phyloP scores from a whole-genome alignment of 1,140 invertebrate species.

The Drosophila sp. region DNA sequence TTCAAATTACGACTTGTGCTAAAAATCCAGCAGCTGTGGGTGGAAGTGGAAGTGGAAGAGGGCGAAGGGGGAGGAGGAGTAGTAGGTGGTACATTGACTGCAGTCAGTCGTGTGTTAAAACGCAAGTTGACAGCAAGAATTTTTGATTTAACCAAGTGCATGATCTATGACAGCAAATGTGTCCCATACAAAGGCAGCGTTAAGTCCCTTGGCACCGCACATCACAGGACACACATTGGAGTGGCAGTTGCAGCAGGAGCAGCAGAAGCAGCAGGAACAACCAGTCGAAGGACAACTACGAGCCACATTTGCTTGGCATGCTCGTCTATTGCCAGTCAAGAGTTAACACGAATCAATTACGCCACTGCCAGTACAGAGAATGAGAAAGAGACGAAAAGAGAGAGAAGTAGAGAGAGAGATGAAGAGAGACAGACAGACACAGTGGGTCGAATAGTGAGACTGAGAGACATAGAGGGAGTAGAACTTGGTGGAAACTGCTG shows the following conservation, averaged over 20 bases:
- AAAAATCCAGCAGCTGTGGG: slow-evolving; percentile 39
- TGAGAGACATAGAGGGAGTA: slow-evolving; percentile 25
- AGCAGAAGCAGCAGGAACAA: slow-evolving; percentile 9
- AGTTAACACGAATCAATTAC: slow-evolving; percentile 83
- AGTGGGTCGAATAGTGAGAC: background rate
- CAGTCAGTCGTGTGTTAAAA: slow-evolving; percentile 67
- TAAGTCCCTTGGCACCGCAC: slow-evolving; percentile 23
- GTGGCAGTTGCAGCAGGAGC: background rate
- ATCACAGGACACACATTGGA: slow-evolving; percentile 17
- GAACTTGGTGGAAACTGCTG: slow-evolving; percentile 49
- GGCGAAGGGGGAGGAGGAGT: no score
- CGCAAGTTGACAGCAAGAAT: slow-evolving; percentile 73
- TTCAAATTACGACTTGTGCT: slow-evolving; percentile 41
- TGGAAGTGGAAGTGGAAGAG: no score
- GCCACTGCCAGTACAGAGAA: slow-evolving; percentile 54
- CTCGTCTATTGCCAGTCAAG: slow-evolving; percentile 82
- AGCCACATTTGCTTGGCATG: slow-evolving; percentile 74
- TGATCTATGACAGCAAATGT: slow-evolving; percentile 82
- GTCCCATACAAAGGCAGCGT: slow-evolving; percentile 66
- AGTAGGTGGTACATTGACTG: slow-evolving; percentile 50
- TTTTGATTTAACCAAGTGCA: slow-evolving; percentile 83
- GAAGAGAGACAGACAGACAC: slow-evolving; percentile 27
- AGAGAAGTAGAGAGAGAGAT: slow-evolving; percentile 23
- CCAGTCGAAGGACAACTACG: slow-evolving; percentile 54
- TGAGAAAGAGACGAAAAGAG: slow-evolving; percentile 36